phyloP scores from a whole-genome alignment of 2,888 invertebrate genomes.

The Catocala fraxini region DNA sequence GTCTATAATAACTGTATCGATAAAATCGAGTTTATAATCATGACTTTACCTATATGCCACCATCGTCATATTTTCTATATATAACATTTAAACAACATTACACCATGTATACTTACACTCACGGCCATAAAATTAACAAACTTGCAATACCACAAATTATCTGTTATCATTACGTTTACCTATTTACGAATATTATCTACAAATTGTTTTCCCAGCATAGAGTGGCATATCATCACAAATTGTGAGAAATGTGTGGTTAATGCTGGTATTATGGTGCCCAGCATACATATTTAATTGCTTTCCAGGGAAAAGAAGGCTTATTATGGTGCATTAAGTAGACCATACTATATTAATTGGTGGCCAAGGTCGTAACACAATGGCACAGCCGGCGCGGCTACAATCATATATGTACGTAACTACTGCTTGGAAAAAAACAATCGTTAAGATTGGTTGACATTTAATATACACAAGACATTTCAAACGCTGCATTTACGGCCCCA shows the following conservation, averaged over 20 bases:
- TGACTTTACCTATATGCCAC: too few relatives aligned
- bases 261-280: conserved; percentile 19
- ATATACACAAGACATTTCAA: conserved; percentile 41
- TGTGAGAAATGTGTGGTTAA: conserved; percentile 8
- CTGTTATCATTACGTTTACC: too few relatives aligned
- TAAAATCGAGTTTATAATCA: too few relatives aligned
- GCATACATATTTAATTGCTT: conserved; percentile 47
- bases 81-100: too few relatives aligned
- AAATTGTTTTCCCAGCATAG: too few relatives aligned
- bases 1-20: too few relatives aligned
- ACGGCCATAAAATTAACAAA: too few relatives aligned
- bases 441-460: conserved; percentile 36
- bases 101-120: too few relatives aligned
- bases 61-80: too few relatives aligned
- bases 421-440: conserved; percentile 41
- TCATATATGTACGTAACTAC: conserved; percentile 41
- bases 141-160: too few relatives aligned
- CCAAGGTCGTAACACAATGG: conserved; percentile 64
- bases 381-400: conserved; percentile 39
- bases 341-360: conserved; percentile 60
- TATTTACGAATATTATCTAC: too few relatives aligned
- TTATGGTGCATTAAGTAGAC: conserved; percentile 57
- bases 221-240: too few relatives aligned
- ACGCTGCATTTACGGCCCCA: conserved; percentile 22
- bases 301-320: conserved; percentile 58